Percentiles rank a stretch among this genome's conserved stretches.
Conservation (phyloP, 1,140 invertebrate species). For the Diuraphis noxia region DNA sequence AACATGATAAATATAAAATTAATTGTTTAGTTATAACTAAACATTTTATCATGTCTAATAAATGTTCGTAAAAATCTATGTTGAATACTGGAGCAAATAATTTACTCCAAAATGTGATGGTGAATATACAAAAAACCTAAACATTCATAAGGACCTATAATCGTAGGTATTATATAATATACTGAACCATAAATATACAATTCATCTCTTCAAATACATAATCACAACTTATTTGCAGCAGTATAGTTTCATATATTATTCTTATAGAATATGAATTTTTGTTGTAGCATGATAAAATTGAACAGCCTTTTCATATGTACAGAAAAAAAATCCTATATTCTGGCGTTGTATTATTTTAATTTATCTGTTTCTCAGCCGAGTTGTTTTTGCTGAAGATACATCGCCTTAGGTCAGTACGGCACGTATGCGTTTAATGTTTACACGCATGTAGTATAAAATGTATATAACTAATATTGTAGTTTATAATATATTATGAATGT, state of each 20-base stretch:
- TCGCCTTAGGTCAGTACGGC: not conserved
- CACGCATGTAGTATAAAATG: not conserved
- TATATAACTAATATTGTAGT: not conserved
- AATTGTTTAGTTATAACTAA: too few species aligned
- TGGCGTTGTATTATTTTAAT: not conserved
- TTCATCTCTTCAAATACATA: not conserved
- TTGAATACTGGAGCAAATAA: too few species aligned
- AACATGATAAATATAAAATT: too few species aligned
- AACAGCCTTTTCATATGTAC: not conserved
- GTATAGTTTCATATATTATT: not conserved
- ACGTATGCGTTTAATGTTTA: not conserved
- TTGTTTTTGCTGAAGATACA: not conserved
- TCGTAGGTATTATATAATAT: too few species aligned
- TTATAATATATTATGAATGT: not conserved
- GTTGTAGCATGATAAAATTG: not conserved
- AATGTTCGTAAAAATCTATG: too few species aligned
- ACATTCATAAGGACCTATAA: too few species aligned
- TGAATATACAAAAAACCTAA: too few species aligned
- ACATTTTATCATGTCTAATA: too few species aligned
- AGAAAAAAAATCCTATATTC: not conserved
- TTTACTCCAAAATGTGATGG: too few species aligned
- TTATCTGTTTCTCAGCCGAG: not conserved
- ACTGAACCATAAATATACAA: not conserved
- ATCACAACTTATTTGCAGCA: not conserved
- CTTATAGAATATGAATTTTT: not conserved